Conservation (phyloP, 1,140 invertebrate species). For the Rhopalosiphum padi region DNA sequence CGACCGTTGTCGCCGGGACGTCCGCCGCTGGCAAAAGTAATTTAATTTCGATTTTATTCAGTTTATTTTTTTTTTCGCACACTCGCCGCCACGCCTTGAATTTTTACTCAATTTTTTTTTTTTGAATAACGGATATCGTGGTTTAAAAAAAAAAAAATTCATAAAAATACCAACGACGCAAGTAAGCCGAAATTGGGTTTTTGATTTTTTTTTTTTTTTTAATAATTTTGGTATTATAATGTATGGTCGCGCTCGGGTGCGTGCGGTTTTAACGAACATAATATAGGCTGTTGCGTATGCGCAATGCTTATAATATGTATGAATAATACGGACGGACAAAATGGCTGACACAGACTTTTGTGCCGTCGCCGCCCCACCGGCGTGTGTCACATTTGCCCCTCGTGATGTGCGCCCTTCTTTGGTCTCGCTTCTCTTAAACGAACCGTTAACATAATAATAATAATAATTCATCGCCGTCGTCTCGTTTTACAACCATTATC, state of each 20-base stretch:
- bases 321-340: conserved; percentile 32
- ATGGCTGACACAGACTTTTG: conserved; percentile 40
- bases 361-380: conserved; percentile 8
- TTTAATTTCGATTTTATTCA: conserved; percentile 2
- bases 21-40: conserved; percentile 46
- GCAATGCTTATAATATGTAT: not conserved
- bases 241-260: not conserved
- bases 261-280: not conserved
- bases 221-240: not conserved
- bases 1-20: not conserved
- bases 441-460: conserved; percentile 24
- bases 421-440: not conserved
- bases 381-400: conserved; percentile 6
- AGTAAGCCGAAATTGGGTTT: not conserved
- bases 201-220: not conserved
- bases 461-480: not conserved
- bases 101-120: not conserved
- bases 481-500: not conserved
- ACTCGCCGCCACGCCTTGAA: not conserved
- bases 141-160: not conserved
- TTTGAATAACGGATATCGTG: not conserved
- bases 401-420: conserved; percentile 17
- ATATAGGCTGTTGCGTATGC: not conserved
- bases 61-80: not conserved
- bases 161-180: not conserved